phyloP scores from a whole-genome alignment of 2,113 vertebrate genomes.

The Megaleporinus macrocephalus region DNA sequence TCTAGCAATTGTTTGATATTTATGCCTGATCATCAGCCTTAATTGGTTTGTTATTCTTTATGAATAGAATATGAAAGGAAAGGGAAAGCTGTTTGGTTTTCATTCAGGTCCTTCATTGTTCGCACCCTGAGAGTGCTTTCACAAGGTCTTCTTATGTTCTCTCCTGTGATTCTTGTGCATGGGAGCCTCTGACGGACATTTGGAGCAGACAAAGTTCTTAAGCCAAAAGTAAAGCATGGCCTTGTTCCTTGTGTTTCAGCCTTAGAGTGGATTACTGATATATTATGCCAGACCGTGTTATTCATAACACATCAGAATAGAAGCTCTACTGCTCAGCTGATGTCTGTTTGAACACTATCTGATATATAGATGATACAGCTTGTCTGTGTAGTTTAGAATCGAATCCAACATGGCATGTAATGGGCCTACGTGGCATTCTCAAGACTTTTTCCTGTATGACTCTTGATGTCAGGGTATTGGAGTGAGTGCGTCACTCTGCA shows the following conservation, averaged over 20 bases:
- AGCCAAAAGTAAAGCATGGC: constrained; percentile 53
- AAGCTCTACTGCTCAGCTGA: not conserved
- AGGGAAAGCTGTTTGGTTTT: constrained; percentile 79
- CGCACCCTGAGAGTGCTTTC: constrained; percentile 65
- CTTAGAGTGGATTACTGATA: constrained; percentile 47
- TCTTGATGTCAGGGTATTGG: constrained; percentile 29
- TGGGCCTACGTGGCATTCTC: constrained; percentile 21
- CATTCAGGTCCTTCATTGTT: constrained; percentile 70
- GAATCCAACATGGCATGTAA: not conserved
- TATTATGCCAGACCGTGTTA: constrained; percentile 34
- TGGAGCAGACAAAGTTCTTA: constrained; percentile 41
- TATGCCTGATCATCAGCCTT: constrained; percentile 84
- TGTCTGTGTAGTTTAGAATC: constrained; percentile 7
- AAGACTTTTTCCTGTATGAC: constrained; percentile 48
- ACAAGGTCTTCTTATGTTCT: constrained; percentile 37
- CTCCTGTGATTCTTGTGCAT: constrained; percentile 1
- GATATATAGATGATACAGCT: constrained; percentile 1
- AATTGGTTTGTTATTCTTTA: constrained; percentile 77
- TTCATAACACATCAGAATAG: constrained; percentile 29
- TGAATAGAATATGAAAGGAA: constrained; percentile 68
- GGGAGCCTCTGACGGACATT: constrained; percentile 16
- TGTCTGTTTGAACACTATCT: constrained; percentile 9
- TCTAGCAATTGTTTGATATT: constrained; percentile 80
- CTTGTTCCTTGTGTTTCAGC: constrained; percentile 45
- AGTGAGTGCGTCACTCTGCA: constrained; percentile 7